A percentile compares a stretch with the other conserved stretches of the same genome.
These are phyloP conservation scores for Drosophila subquinaria DNA, from an alignment of 2,888 invertebrate species.

Conservation along the genomic window DNA sequence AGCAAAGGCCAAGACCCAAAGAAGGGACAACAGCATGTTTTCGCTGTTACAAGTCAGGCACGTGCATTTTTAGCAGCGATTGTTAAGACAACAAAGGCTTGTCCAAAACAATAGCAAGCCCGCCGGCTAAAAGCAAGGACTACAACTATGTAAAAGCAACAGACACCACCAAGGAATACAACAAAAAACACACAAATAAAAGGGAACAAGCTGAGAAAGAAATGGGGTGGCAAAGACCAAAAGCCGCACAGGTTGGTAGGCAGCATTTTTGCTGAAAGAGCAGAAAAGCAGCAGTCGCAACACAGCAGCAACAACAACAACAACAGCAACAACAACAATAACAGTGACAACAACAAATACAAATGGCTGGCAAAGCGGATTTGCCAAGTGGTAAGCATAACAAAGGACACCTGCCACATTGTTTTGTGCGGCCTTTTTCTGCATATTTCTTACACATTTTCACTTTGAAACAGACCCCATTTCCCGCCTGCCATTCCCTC, in stretches of 20 bases:
- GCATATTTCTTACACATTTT: conserved; percentile 76
- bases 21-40: conserved; percentile 29
- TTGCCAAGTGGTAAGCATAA: conserved; percentile 80
- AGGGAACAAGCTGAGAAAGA: conserved; percentile 10
- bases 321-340: background rate
- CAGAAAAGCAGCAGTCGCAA: conserved; percentile 21
- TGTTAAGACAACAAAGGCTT: conserved; percentile 69
- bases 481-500: conserved; percentile 7
- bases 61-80: conserved; percentile 58
- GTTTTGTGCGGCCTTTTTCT: conserved; percentile 62
- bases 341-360: conserved; percentile 14
- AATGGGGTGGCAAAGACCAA: conserved; percentile 36
- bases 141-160: conserved; percentile 51
- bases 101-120: conserved; percentile 57
- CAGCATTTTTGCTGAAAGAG: conserved; percentile 58
- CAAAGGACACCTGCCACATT: conserved; percentile 81
- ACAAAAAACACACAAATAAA: background rate
- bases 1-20: conserved; percentile 13
- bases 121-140: conserved; percentile 39
- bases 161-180: conserved; percentile 43
- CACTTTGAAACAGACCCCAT: conserved; percentile 63
- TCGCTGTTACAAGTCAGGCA: conserved; percentile 45
- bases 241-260: conserved; percentile 54
- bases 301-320: conserved; percentile 13
- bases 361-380: conserved; percentile 70